phyloP scores from a whole-genome alignment of 1,140 invertebrate genomes.

The Drosophila lowei region DNA sequence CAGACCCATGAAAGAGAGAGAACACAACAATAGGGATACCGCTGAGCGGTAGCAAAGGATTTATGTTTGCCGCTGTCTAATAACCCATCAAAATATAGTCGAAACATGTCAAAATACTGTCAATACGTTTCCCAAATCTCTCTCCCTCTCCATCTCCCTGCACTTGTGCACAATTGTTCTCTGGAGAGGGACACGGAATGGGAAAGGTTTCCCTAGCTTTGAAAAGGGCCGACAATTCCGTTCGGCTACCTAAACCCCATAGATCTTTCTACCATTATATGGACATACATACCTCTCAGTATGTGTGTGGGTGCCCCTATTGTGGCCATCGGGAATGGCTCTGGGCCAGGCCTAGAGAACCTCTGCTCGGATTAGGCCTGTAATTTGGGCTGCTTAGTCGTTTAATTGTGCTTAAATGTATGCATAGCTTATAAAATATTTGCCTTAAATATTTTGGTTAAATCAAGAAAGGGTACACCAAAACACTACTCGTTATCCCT shows the following conservation, averaged over 20 bases:
- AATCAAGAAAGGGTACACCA: slow-evolving; percentile 65
- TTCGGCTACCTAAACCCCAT: slow-evolving; percentile 49
- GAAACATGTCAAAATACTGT: slow-evolving; percentile 75
- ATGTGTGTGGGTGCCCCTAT: slow-evolving; percentile 33
- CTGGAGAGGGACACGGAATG: slow-evolving; percentile 28
- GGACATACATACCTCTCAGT: background rate
- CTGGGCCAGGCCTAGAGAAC: slow-evolving; percentile 2
- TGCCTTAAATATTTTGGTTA: slow-evolving; percentile 78
- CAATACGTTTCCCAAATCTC: slow-evolving; percentile 51
- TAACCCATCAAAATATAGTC: slow-evolving; percentile 56
- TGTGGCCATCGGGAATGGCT: slow-evolving; percentile 15
- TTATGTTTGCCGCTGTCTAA: slow-evolving; percentile 47
- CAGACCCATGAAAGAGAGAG: background rate
- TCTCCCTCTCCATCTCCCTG: slow-evolving; percentile 19
- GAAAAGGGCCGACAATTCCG: slow-evolving; percentile 50
- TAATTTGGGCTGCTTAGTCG: slow-evolving; percentile 71
- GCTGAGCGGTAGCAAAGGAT: slow-evolving; percentile 19
- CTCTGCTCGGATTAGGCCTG: slow-evolving; percentile 61
- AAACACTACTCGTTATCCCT: slow-evolving; percentile 12
- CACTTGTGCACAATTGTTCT: slow-evolving; percentile 68
- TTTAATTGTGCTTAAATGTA: slow-evolving; percentile 78
- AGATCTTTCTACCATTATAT: slow-evolving; percentile 3
- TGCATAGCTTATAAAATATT: slow-evolving; percentile 75
- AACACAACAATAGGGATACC: slow-evolving; percentile 5
- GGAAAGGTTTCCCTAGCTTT: slow-evolving; percentile 44